A percentile compares a stretch with the other conserved stretches of the same genome.
Evolutionary conservation across 2,888 invertebrate genomes (phyloP).

Genomic region (Elysia crispata): DNA sequence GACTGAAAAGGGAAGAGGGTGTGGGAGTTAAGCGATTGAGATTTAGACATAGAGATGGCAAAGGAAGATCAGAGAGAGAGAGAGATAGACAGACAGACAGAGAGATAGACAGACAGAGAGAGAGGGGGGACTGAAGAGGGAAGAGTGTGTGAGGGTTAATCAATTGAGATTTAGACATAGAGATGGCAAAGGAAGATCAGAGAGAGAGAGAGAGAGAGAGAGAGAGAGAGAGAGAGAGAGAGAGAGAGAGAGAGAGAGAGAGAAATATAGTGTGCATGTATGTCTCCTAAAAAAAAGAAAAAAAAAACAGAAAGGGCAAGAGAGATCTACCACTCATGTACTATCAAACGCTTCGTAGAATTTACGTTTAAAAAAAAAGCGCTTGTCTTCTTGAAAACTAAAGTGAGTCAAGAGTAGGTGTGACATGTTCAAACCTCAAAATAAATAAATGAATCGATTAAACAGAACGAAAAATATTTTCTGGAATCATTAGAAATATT

Average conservation of each 20-base stretch:
- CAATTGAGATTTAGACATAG: not conserved
- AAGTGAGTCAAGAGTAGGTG: too few relatives aligned
- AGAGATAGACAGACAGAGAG: not conserved
- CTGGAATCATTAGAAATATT: too few relatives aligned
- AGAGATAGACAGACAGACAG: constrained; percentile 3
- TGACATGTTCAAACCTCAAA: too few relatives aligned
- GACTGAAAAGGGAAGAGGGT: not conserved
- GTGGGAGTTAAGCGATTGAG: constrained; percentile 13
- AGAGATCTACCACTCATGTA: too few relatives aligned
- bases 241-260: constrained; percentile 33
- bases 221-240: constrained; percentile 29
- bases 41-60: constrained; percentile 11
- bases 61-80: constrained; percentile 17
- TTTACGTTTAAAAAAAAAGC: too few relatives aligned
- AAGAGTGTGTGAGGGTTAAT: too few relatives aligned
- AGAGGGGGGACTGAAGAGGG: not conserved
- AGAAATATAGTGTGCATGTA: too few relatives aligned
- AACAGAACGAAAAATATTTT: too few relatives aligned
- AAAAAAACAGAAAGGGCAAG: too few relatives aligned
- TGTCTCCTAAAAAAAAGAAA: constrained; percentile 24
- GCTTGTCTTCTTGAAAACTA: too few relatives aligned
- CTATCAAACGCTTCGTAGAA: too few relatives aligned
- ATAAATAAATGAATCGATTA: too few relatives aligned
- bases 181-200: not conserved
- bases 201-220: constrained; percentile 7